phyloP scores from a whole-genome alignment of 23 tunicate species.

The Phallusia fumigata region DNA sequence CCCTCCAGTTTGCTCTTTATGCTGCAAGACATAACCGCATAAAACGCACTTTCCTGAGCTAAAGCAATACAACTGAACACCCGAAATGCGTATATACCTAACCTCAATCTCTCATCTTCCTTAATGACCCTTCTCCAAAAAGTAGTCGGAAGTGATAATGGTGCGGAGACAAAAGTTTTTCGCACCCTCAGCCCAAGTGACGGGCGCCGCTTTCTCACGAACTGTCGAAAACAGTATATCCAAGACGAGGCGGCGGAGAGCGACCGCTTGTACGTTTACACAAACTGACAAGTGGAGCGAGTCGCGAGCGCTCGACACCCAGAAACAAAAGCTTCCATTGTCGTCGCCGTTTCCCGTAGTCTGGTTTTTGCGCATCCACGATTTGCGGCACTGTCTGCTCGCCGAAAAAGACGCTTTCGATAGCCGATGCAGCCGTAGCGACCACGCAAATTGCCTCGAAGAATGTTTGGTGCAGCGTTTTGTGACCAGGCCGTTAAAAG shows the following conservation, averaged over 20 bases:
- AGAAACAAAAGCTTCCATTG: not conserved
- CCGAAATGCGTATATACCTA: too few species aligned
- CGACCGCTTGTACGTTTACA: not conserved
- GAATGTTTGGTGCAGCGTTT: not conserved
- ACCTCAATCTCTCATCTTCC: too few species aligned
- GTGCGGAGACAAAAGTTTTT: not conserved
- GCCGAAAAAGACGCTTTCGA: not conserved
- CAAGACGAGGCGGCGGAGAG: not conserved
- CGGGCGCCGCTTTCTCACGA: not conserved
- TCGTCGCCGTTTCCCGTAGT: conserved; percentile 3
- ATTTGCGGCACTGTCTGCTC: conserved; percentile 9
- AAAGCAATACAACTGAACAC: too few species aligned
- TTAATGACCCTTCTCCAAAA: too few species aligned
- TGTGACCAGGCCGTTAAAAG: not conserved
- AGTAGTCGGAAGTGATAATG: too few species aligned
- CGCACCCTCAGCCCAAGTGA: conserved; percentile 2
- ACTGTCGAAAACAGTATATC: not conserved
- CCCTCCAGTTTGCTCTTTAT: too few species aligned
- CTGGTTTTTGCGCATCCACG: conserved; percentile 1
- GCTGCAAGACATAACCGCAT: too few species aligned
- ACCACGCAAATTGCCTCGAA: not conserved
- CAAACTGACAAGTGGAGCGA: conserved; percentile 10
- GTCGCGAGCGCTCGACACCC: conserved; percentile 1
- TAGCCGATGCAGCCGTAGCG: not conserved
- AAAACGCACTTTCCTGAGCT: too few species aligned